These are phyloP conservation scores for Cactoblastis cactorum DNA, from an alignment of 2,888 invertebrate species.

Conservation along the genomic window DNA sequence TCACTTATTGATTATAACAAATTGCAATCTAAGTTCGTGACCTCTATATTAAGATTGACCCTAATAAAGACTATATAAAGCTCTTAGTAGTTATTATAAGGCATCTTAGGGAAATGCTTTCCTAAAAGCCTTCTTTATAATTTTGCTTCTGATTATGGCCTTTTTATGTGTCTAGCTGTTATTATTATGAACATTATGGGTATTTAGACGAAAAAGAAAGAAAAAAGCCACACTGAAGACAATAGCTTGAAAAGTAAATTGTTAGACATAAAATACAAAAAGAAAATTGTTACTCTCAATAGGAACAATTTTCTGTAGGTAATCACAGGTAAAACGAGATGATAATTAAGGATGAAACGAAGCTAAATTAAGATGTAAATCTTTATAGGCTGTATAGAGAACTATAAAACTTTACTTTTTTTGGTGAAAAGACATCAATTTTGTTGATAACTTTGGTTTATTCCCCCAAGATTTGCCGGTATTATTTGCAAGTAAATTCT, in stretches of 20 bases:
- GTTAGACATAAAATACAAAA: neutral
- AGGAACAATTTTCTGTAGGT: neutral
- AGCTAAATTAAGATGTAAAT: neutral
- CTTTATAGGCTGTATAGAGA: neutral
- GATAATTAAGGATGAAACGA: neutral
- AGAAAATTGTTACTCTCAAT: neutral
- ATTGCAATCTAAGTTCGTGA: neutral
- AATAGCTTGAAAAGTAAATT: neutral
- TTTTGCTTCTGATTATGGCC: slow-evolving; percentile 6
- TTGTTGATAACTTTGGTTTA: too few relatives aligned
- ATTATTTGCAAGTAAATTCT: too few relatives aligned
- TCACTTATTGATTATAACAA: neutral
- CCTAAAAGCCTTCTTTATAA: slow-evolving; percentile 13
- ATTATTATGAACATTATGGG: slow-evolving; percentile 2
- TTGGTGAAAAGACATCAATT: too few relatives aligned
- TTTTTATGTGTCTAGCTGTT: neutral
- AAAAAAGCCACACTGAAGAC: neutral
- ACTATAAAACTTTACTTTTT: too few relatives aligned
- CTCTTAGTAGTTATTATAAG: neutral
- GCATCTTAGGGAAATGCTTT: neutral
- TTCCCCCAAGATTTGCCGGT: too few relatives aligned
- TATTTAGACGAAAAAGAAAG: neutral
- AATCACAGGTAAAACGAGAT: neutral
- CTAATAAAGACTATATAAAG: neutral
- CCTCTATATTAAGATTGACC: neutral